Evolutionary conservation across 2,797 vertebrate genomes (phyloP).

Genomic region (Melanotaenia nigrans): DNA sequence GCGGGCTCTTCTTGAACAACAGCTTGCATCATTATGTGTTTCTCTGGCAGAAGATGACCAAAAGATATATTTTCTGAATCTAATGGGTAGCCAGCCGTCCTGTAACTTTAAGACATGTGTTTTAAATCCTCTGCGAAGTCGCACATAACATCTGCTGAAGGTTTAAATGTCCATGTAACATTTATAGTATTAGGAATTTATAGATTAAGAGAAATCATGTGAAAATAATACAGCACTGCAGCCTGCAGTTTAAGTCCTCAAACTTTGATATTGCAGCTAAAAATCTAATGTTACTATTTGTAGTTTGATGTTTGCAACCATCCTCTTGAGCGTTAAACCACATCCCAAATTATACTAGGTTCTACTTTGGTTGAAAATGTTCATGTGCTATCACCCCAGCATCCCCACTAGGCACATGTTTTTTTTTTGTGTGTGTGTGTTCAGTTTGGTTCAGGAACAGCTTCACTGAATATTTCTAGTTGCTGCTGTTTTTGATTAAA

Average conservation of each 20-base stretch:
- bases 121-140: conserved; percentile 14
- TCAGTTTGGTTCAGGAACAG: neutral
- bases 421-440: neutral
- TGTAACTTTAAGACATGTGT: conserved; percentile 10
- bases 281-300: neutral
- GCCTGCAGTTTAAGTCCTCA: neutral
- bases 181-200: conserved; percentile 20
- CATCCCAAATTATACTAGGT: neutral
- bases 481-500: neutral
- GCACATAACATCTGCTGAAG: neutral
- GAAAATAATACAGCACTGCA: conserved; percentile 1
- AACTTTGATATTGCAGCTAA: neutral
- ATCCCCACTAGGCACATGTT: neutral
- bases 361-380: neutral
- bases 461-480: neutral
- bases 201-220: conserved; percentile 3
- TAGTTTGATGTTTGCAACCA: neutral
- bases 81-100: conserved; percentile 6
- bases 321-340: neutral
- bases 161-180: conserved; percentile 15
- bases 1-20: conserved; percentile 18
- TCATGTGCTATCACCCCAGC: neutral
- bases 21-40: conserved; percentile 11
- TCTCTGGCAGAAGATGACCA: conserved; percentile 34
- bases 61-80: conserved; percentile 35